Evolutionary conservation across 1,140 invertebrate genomes (phyloP).

Genomic region (Limonius californicus): DNA sequence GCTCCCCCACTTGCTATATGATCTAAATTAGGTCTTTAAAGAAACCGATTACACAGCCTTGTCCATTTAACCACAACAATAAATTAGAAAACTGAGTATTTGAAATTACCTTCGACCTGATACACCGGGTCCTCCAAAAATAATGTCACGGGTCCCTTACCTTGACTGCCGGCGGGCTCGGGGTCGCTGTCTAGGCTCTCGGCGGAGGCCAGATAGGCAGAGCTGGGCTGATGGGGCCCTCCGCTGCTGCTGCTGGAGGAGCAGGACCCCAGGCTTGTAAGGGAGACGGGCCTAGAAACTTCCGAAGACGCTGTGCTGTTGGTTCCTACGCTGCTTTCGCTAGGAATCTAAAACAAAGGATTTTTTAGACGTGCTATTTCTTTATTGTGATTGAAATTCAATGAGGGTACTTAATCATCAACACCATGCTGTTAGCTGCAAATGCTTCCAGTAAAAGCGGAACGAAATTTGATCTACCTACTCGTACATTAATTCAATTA

Average conservation of each 20-base stretch:
- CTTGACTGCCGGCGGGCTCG: conserved; percentile 48
- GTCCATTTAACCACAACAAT: no score
- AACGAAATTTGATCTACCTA: not conserved
- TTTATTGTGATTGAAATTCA: not conserved
- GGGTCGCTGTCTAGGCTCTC: conserved; percentile 52
- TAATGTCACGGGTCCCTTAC: no score
- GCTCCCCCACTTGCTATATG: no score
- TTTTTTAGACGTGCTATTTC: no score
- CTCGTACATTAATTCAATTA: not conserved
- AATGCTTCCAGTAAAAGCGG: not conserved
- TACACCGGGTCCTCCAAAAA: no score
- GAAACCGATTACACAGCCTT: no score
- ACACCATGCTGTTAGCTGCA: no score
- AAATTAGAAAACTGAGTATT: no score
- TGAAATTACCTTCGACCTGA: no score
- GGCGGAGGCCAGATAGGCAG: conserved; percentile 44
- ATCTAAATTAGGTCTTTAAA: no score
- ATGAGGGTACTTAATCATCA: not conserved
- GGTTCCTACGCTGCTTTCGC: conserved; percentile 37
- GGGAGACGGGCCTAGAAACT: conserved; percentile 44
- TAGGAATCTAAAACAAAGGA: conserved; percentile 40
- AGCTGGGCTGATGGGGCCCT: conserved; percentile 47
- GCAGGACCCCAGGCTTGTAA: conserved; percentile 46
- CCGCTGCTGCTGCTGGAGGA: conserved; percentile 58
- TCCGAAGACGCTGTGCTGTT: conserved; percentile 43